phyloP scores from a whole-genome alignment of 2,888 invertebrate genomes.

The Chalcosyrphus nemorum region DNA sequence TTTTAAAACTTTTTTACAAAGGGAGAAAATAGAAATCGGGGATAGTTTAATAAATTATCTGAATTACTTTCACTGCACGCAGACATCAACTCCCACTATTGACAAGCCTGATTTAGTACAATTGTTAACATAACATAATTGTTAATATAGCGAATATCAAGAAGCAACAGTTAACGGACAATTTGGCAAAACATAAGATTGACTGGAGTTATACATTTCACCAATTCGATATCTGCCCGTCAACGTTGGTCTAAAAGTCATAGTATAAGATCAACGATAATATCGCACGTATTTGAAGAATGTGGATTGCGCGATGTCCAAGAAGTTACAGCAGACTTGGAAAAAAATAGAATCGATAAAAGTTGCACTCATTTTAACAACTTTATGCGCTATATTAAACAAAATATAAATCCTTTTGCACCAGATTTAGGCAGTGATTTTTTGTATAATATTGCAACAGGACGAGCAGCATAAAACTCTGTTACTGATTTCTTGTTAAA shows the following conservation, averaged over 20 bases:
- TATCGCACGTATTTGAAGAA: neutral
- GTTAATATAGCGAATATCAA: too few species aligned
- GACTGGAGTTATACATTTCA: neutral
- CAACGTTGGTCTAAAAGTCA: neutral
- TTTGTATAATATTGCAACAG: too few species aligned
- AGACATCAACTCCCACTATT: too few species aligned
- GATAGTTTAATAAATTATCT: neutral
- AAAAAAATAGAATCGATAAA: neutral
- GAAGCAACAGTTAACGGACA: neutral
- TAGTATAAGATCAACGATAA: neutral
- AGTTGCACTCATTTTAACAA: neutral
- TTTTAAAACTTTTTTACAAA: neutral
- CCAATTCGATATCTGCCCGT: neutral
- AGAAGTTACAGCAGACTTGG: neutral
- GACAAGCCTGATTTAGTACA: too few species aligned
- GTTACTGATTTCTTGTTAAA: neutral
- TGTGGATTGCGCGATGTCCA: neutral
- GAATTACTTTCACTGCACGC: neutral
- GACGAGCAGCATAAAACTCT: neutral
- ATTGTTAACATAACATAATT: neutral
- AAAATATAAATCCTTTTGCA: neutral
- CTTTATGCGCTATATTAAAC: neutral
- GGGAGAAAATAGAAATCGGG: neutral
- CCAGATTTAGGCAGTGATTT: too few species aligned
- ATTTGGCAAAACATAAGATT: neutral